Conservation (phyloP, 1,140 invertebrate genomes). For the Brachionus asplanchnoidis region DNA sequence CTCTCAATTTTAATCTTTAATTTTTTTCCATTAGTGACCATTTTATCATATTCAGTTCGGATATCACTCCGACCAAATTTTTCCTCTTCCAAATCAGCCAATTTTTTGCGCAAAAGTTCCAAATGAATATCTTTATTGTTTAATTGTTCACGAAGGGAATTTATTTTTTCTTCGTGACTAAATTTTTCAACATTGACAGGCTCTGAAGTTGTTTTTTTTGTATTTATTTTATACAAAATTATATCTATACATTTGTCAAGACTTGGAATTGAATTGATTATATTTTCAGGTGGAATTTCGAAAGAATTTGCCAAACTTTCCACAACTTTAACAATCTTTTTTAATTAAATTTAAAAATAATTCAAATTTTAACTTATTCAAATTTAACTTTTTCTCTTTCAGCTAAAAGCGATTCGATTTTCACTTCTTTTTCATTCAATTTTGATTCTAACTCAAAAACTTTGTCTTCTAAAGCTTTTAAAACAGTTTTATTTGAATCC, state of each 20-base stretch:
- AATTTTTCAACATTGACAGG: neutral
- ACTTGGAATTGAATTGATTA: neutral
- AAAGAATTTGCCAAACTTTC: neutral
- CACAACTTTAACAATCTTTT: neutral
- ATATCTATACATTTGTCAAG: neutral
- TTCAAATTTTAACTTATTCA: neutral
- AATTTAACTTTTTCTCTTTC: conserved; percentile 1
- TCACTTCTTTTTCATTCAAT: neutral
- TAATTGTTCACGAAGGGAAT: conserved; percentile 76
- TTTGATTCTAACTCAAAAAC: neutral
- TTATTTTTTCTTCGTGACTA: conserved; percentile 44
- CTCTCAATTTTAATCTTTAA: conserved; percentile 34
- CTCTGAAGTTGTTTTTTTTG: neutral
- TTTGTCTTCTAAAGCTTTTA: neutral
- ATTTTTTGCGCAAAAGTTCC: conserved; percentile 77
- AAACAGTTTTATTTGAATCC: neutral
- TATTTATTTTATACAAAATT: neutral
- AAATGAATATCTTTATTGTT: conserved; percentile 83
- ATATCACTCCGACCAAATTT: conserved; percentile 12
- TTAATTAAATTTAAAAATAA: neutral
- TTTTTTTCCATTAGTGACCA: neutral
- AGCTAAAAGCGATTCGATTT: neutral
- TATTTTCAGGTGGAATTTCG: neutral
- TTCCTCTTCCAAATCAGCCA: conserved; percentile 49
- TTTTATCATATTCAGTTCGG: neutral